Conservation (phyloP, 2,888 invertebrate genomes). For the Macrosoma leucophasiata region DNA sequence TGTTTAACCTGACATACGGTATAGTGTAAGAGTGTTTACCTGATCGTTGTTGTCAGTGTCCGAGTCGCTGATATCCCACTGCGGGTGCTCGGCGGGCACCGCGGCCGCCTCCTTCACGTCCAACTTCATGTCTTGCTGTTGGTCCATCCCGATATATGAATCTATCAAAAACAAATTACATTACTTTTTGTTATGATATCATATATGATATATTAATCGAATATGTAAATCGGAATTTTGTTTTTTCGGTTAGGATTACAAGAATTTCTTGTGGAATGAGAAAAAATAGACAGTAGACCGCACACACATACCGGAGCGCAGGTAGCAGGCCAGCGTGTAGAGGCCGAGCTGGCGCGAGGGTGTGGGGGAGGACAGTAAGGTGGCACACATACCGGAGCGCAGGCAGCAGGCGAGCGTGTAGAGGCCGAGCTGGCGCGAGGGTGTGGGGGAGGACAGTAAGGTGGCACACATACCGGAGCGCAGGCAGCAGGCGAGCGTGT, state of each 20-base stretch:
- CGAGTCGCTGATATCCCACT: conserved; percentile 97
- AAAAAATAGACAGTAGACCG: too few species aligned
- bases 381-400: conserved; percentile 85
- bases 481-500: too few species aligned
- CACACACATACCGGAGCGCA: conserved; percentile 82
- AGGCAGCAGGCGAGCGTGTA: conserved; percentile 96
- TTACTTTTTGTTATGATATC: too few species aligned
- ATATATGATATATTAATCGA: too few species aligned
- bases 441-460: too few species aligned
- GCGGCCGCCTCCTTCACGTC: conserved; percentile 98
- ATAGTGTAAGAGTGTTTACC: conserved; percentile 39
- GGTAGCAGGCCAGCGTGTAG: conserved; percentile 92
- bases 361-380: too few species aligned
- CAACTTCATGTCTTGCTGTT: conserved; percentile 95
- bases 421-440: conserved; percentile 94
- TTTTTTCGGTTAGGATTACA: too few species aligned
- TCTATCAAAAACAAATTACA: conserved; percentile 67
- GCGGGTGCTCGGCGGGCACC: conserved; percentile 94
- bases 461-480: too few species aligned
- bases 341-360: too few species aligned
- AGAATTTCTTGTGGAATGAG: too few species aligned
- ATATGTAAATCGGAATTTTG: too few species aligned
- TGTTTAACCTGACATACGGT: too few species aligned
- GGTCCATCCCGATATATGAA: conserved; percentile 98
- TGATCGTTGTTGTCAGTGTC: conserved; percentile 82